Evolutionary conservation across 2,797 vertebrate genomes (phyloP).

Genomic region (Harpagifer antarcticus): DNA sequence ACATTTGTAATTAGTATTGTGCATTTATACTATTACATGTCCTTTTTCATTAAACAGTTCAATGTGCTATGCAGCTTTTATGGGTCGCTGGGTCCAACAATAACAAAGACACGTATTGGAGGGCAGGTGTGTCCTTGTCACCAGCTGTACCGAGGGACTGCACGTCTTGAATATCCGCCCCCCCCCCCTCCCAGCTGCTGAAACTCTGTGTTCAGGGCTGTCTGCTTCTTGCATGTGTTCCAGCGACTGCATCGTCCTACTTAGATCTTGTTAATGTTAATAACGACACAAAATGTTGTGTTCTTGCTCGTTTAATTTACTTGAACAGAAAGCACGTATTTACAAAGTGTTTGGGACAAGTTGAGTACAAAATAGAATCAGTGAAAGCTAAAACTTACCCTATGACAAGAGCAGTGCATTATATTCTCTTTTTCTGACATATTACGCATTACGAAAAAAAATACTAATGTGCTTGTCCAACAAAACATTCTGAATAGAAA

Average conservation of each 20-base stretch:
- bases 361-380: not conserved
- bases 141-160: constrained; percentile 31
- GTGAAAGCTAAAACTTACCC: not conserved
- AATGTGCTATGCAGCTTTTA: not conserved
- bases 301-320: constrained; percentile 26
- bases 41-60: not conserved
- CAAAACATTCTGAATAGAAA: not conserved
- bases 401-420: not conserved
- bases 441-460: not conserved
- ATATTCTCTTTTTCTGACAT: not conserved
- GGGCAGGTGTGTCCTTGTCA: constrained; percentile 58
- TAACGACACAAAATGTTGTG: constrained; percentile 39
- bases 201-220: constrained; percentile 53
- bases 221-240: constrained; percentile 43
- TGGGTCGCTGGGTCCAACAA: constrained; percentile 38
- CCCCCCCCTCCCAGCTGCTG: constrained; percentile 45
- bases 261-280: constrained; percentile 39
- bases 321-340: not conserved
- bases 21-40: constrained; percentile 4
- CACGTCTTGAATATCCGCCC: constrained; percentile 43
- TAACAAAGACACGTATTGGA: constrained; percentile 16
- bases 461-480: not conserved
- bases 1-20: not conserved
- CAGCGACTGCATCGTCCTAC: constrained; percentile 32
- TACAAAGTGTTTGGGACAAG: constrained; percentile 1